phyloP scores from a whole-genome alignment of 2,888 invertebrate species.

The Fragum fragum region DNA sequence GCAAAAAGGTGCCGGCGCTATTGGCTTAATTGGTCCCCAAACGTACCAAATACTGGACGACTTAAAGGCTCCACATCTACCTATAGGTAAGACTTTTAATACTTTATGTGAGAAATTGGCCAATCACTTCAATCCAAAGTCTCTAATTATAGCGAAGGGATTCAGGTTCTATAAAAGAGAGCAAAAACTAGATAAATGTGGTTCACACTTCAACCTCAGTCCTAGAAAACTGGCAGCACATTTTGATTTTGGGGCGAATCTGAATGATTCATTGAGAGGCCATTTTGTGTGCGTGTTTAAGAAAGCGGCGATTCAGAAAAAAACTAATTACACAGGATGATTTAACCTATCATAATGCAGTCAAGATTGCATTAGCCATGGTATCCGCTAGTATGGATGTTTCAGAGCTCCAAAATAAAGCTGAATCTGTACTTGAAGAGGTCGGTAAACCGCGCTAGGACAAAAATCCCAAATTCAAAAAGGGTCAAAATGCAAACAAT shows the following conservation, averaged over 20 bases:
- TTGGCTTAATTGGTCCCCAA: conserved; percentile 57
- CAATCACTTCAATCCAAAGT: conserved; percentile 55
- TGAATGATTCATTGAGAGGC: conserved; percentile 57
- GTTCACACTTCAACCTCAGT: conserved; percentile 47
- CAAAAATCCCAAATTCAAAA: background rate
- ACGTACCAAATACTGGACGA: conserved; percentile 46
- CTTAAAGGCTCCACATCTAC: conserved; percentile 51
- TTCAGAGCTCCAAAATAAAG: conserved; percentile 22
- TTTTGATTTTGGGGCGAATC: conserved; percentile 57
- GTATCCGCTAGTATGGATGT: conserved; percentile 56
- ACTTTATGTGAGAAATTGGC: conserved; percentile 40
- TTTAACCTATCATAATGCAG: conserved; percentile 46
- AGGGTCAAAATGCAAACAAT: background rate
- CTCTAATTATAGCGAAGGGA: conserved; percentile 54
- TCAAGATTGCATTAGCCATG: conserved; percentile 48
- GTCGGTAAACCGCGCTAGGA: background rate
- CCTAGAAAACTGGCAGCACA: conserved; percentile 55
- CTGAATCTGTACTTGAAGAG: conserved; percentile 4
- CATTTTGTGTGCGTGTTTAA: conserved; percentile 62
- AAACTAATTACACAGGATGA: conserved; percentile 50
- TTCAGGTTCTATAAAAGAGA: conserved; percentile 64
- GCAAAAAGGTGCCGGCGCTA: conserved; percentile 52
- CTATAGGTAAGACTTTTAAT: conserved; percentile 46
- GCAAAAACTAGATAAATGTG: conserved; percentile 51
- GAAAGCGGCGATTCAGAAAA: conserved; percentile 50